These are phyloP conservation scores for Grus americana DNA, from an alignment of 2,113 vertebrate genomes.

Conservation along the genomic window DNA sequence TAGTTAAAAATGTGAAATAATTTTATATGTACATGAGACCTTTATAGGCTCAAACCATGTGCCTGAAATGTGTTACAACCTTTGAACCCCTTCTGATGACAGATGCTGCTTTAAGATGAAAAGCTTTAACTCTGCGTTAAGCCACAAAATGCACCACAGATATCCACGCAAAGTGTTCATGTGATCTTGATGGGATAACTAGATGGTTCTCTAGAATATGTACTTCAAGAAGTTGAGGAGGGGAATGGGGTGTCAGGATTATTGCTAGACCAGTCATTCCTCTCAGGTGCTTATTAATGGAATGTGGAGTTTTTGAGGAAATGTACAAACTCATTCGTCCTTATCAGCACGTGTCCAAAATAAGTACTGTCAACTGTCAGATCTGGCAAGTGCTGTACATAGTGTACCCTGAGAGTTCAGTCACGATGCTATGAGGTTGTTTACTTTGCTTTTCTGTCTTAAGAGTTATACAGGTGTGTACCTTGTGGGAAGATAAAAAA, in stretches of 20 bases:
- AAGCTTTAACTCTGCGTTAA: not conserved
- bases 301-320: constrained; percentile 13
- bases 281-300: not conserved
- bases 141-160: not conserved
- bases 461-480: constrained; percentile 6
- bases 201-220: fast-evolving
- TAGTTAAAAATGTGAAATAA: not conserved
- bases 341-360: constrained; percentile 56
- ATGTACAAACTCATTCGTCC: not conserved
- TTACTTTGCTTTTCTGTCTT: constrained; percentile 32
- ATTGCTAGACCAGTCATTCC: not conserved
- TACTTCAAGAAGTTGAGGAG: not conserved
- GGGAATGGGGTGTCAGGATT: not conserved
- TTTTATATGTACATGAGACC: not conserved
- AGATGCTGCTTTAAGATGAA: not conserved
- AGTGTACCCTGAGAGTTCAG: constrained; percentile 45
- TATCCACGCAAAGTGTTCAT: not conserved
- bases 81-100: not conserved
- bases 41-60: not conserved
- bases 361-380: constrained; percentile 3
- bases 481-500: not conserved
- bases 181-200: not conserved
- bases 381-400: constrained; percentile 42
- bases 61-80: not conserved
- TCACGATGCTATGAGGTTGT: not conserved